Conservation (phyloP, 2,888 invertebrate species). For the Acrobasis suavella region DNA sequence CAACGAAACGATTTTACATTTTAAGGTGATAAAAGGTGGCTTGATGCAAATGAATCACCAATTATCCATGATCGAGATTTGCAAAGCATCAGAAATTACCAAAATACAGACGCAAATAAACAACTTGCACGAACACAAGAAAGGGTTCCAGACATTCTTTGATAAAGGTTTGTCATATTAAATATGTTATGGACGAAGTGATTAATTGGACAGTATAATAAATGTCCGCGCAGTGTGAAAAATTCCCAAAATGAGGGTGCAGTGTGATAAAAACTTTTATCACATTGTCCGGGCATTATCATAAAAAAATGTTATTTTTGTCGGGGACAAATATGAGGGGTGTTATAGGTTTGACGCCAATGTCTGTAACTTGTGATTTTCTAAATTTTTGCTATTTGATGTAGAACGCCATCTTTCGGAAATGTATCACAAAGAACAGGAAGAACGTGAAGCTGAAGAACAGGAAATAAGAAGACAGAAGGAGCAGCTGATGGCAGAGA, state of each 20-base stretch:
- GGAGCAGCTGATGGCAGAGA: conserved; percentile 43
- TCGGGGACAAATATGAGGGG: no score
- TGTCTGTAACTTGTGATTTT: no score
- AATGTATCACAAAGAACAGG: conserved; percentile 45
- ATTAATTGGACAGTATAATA: no score
- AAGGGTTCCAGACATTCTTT: conserved; percentile 51
- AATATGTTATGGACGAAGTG: no score
- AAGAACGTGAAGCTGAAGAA: conserved; percentile 50
- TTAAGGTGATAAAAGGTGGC: conserved; percentile 52
- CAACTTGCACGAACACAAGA: conserved; percentile 46
- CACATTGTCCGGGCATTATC: no score
- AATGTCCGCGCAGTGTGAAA: no score
- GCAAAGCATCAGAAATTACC: conserved; percentile 54
- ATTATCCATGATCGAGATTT: conserved; percentile 58
- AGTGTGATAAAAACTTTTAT: no score
- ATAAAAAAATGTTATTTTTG: no score
- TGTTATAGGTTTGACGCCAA: no score
- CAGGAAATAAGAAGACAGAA: conserved; percentile 47
- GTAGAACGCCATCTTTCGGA: conserved; percentile 44
- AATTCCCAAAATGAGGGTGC: no score
- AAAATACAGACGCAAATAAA: conserved; percentile 50
- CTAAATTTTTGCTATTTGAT: conserved; percentile 5
- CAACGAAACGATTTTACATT: conserved; percentile 18
- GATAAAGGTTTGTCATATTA: conserved; percentile 47
- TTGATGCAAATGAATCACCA: conserved; percentile 52